phyloP scores from a whole-genome alignment of 2,888 invertebrate genomes.

The Cantharis flavilabris region DNA sequence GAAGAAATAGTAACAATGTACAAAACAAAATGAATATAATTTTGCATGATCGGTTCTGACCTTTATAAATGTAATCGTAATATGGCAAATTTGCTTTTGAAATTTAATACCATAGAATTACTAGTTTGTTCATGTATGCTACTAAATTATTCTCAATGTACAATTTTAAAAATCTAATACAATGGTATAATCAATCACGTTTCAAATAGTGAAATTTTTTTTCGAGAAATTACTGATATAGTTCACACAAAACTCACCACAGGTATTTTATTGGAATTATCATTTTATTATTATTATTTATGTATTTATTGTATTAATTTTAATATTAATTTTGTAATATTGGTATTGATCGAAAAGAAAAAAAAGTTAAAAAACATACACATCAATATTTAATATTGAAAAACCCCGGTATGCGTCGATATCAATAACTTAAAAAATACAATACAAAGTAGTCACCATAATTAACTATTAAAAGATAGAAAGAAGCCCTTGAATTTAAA shows the following conservation, averaged over 20 bases:
- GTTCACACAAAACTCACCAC: not conserved
- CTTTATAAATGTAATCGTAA: slow-evolving; percentile 6
- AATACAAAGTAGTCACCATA: not conserved
- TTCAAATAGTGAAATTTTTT: slow-evolving; percentile 9
- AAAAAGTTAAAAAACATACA: too few relatives aligned
- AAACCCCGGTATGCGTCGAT: not conserved
- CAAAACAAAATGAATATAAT: slow-evolving; percentile 13
- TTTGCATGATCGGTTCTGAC: slow-evolving; percentile 14
- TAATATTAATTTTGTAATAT: too few relatives aligned
- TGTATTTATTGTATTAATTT: too few relatives aligned
- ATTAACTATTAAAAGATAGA: not conserved
- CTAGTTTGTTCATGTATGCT: slow-evolving; percentile 15
- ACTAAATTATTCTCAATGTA: slow-evolving; percentile 22
- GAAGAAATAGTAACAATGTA: slow-evolving; percentile 7
- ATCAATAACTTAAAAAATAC: not conserved
- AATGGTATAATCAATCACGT: slow-evolving; percentile 9
- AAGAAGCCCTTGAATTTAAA: slow-evolving; percentile 12
- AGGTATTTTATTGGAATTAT: not conserved
- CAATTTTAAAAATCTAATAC: slow-evolving; percentile 19
- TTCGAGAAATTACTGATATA: not conserved
- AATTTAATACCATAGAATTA: slow-evolving; percentile 16
- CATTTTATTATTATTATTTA: too few relatives aligned
- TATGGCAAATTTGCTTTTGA: slow-evolving; percentile 3
- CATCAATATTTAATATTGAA: not conserved
- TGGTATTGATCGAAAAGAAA: too few relatives aligned